phyloP scores from a whole-genome alignment of 2,888 invertebrate species.

The Leptopilina syphax region DNA sequence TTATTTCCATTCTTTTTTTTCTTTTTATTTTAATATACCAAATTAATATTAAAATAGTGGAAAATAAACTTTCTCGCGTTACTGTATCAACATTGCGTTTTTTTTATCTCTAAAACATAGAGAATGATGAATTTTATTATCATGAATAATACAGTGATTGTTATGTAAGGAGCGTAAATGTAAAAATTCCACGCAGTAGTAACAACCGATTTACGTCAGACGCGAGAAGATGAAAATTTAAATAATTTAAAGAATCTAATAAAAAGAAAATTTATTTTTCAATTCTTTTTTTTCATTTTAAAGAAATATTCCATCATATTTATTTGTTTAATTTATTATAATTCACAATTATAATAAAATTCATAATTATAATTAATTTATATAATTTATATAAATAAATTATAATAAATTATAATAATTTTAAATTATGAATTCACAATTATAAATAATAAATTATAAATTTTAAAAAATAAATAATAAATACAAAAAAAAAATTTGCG shows the following conservation, averaged over 20 bases:
- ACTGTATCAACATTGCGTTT: neutral
- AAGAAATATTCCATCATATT: too few relatives aligned
- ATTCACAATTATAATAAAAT: too few relatives aligned
- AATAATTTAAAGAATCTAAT: neutral
- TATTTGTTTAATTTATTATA: too few relatives aligned
- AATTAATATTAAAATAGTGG: neutral
- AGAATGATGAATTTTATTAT: neutral
- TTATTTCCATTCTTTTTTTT: too few relatives aligned
- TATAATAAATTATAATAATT: too few relatives aligned
- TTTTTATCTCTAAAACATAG: neutral
- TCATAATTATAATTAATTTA: too few relatives aligned
- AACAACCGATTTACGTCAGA: conserved; percentile 4
- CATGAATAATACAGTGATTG: conserved; percentile 6
- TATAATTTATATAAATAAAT: too few relatives aligned
- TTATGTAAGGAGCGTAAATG: neutral
- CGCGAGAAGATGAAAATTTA: neutral
- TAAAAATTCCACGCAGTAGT: neutral
- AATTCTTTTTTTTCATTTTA: too few relatives aligned
- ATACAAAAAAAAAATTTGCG: too few relatives aligned
- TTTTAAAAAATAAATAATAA: too few relatives aligned
- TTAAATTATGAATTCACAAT: too few relatives aligned
- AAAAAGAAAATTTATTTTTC: neutral
- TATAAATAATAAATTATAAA: too few relatives aligned
- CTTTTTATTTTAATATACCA: neutral
- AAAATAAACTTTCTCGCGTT: neutral